These are phyloP conservation scores for Panagrolaimus sp. DNA, from an alignment of 1,140 invertebrate genomes.

Conservation along the genomic window DNA sequence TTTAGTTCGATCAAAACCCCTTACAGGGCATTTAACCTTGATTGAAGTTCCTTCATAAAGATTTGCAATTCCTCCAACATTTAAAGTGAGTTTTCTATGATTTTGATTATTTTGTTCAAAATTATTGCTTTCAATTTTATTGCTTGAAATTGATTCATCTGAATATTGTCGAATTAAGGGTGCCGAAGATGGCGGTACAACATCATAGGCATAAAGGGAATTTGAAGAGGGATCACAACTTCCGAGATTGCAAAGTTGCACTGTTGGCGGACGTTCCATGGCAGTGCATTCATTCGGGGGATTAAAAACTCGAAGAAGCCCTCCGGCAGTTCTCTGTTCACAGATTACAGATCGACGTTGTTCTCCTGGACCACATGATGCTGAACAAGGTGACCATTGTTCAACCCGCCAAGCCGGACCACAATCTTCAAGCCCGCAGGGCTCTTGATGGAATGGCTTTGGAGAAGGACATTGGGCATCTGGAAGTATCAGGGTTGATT, in stretches of 20 bases:
- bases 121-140: constrained; percentile 11
- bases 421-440: constrained; percentile 85
- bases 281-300: constrained; percentile 27
- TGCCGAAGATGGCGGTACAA: background rate
- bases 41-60: constrained; percentile 52
- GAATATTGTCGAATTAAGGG: constrained; percentile 6
- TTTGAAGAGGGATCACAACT: constrained; percentile 17
- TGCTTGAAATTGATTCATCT: constrained; percentile 17
- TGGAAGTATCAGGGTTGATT: constrained; percentile 74
- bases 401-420: constrained; percentile 76
- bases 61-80: constrained; percentile 54
- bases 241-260: constrained; percentile 56
- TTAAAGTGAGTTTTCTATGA: constrained; percentile 50
- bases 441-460: constrained; percentile 75
- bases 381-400: constrained; percentile 70
- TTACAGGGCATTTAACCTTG: constrained; percentile 55
- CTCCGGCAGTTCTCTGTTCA: constrained; percentile 58
- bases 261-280: constrained; percentile 37
- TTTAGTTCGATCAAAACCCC: constrained; percentile 43
- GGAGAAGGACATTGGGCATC: constrained; percentile 82
- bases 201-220: background rate
- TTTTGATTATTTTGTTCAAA: constrained; percentile 40
- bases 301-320: constrained; percentile 31
- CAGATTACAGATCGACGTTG: constrained; percentile 60
- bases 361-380: constrained; percentile 60